These are phyloP conservation scores for Actinopyga echinites DNA, from an alignment of 53 echinoderm and acorn worm species.

Conservation along the genomic window DNA sequence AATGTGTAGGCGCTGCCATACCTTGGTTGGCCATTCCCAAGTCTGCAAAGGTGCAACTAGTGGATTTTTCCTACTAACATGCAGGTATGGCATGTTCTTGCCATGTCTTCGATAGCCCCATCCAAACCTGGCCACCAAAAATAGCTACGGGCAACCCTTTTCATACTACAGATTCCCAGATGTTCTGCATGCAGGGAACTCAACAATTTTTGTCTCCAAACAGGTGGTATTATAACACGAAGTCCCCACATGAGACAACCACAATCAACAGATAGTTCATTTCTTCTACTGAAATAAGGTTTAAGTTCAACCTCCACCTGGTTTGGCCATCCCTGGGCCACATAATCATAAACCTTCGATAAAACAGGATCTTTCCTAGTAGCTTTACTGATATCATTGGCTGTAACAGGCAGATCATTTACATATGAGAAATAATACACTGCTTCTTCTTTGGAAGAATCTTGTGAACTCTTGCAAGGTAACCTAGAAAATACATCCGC, in stretches of 20 bases:
- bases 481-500: constrained; percentile 52
- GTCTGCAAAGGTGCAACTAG: constrained; percentile 47
- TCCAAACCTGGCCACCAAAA: constrained; percentile 64
- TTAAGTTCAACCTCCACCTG: background rate
- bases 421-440: constrained; percentile 5
- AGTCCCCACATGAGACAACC: constrained; percentile 35
- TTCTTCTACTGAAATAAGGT: background rate
- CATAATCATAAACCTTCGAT: constrained; percentile 23
- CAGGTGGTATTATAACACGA: constrained; percentile 10
- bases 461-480: background rate
- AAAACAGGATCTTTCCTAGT: constrained; percentile 27
- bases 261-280: constrained; percentile 33
- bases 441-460: background rate
- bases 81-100: background rate
- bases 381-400: constrained; percentile 15
- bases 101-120: constrained; percentile 35
- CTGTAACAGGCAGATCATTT: constrained; percentile 10
- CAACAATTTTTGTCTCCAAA: background rate
- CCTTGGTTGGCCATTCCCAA: constrained; percentile 52
- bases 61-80: constrained; percentile 6
- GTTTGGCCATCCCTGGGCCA: background rate
- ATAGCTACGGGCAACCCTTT: constrained; percentile 39
- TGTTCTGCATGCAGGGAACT: constrained; percentile 36
- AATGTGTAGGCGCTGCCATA: constrained; percentile 39
- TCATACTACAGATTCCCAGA: constrained; percentile 46